Conservation (phyloP, 2,797 vertebrate genomes). For the Denticeps clupeoides region DNA sequence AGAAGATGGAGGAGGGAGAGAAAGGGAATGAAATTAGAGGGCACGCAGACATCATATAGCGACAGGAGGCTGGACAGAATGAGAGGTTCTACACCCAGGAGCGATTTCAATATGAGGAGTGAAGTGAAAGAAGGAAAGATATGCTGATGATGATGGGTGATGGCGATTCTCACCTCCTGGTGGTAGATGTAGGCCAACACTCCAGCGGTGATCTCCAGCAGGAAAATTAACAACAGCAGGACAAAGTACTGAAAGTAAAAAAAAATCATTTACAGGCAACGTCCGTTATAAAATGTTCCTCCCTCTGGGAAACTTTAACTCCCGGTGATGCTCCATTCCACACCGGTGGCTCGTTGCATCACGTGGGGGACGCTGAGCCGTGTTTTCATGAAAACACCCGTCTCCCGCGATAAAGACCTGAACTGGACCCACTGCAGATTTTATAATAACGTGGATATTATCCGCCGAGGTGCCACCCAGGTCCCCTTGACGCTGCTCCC, state of each 20-base stretch:
- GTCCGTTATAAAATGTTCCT: no score
- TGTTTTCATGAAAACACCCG: no score
- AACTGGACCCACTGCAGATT: no score
- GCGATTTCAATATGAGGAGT: no score
- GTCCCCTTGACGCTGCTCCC: no score
- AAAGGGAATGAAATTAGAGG: constrained; percentile 35
- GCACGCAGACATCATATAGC: constrained; percentile 31
- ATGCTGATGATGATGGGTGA: constrained; percentile 2
- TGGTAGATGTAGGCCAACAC: constrained; percentile 85
- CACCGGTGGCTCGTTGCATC: no score
- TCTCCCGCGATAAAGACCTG: no score
- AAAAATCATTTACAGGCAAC: neutral
- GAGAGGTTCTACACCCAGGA: constrained; percentile 31
- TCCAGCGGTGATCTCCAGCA: constrained; percentile 85
- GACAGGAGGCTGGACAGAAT: constrained; percentile 27
- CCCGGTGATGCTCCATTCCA: no score
- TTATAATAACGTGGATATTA: no score
- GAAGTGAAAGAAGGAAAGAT: constrained; percentile 11
- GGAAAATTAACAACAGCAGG: constrained; percentile 80
- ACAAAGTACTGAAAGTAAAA: constrained; percentile 69
- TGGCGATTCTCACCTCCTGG: constrained; percentile 68
- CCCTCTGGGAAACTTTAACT: no score
- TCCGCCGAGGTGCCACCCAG: no score
- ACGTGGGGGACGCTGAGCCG: no score
- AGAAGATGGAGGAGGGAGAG: constrained; percentile 24